phyloP scores from a whole-genome alignment of 2,113 vertebrate genomes.

The Hydropotes inermis region DNA sequence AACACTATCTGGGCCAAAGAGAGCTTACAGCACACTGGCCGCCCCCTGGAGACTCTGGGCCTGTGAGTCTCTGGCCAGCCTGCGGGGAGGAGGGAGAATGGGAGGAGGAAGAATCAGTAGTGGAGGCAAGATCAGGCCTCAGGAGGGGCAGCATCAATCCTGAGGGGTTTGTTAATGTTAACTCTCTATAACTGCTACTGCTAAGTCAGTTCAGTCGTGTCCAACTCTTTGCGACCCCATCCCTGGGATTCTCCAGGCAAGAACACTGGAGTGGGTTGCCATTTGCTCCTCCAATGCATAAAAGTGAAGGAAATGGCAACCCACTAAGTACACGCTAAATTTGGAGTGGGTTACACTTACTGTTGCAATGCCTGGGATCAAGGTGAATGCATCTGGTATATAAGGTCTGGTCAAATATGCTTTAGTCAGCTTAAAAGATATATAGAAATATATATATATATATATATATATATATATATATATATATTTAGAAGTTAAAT shows the following conservation, averaged over 20 bases:
- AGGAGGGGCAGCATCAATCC: not conserved
- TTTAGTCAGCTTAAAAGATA: not conserved
- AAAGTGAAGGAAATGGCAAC: no score
- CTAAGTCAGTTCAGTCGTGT: no score
- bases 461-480: no score
- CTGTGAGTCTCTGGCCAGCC: not conserved
- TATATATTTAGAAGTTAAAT: not conserved
- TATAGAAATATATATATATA: not conserved
- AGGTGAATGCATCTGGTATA: not conserved
- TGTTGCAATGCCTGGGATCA: not conserved
- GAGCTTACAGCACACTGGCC: not conserved
- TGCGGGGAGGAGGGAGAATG: not conserved
- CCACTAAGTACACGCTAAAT: not conserved
- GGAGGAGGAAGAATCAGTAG: not conserved
- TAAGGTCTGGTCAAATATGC: not conserved
- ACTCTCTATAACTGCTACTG: not conserved
- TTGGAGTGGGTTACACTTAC: not conserved
- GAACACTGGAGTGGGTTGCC: no score
- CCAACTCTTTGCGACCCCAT: no score
- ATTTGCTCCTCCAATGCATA: no score
- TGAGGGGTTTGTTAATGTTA: not conserved
- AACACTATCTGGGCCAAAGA: not conserved
- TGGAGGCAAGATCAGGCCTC: not conserved
- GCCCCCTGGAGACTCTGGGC: not conserved
- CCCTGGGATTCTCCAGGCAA: no score